Percentiles rank a stretch among this genome's conserved stretches.
Evolutionary conservation across 2,797 vertebrate genomes (phyloP).

Genomic region (Schizopygopsis pylzovi): DNA sequence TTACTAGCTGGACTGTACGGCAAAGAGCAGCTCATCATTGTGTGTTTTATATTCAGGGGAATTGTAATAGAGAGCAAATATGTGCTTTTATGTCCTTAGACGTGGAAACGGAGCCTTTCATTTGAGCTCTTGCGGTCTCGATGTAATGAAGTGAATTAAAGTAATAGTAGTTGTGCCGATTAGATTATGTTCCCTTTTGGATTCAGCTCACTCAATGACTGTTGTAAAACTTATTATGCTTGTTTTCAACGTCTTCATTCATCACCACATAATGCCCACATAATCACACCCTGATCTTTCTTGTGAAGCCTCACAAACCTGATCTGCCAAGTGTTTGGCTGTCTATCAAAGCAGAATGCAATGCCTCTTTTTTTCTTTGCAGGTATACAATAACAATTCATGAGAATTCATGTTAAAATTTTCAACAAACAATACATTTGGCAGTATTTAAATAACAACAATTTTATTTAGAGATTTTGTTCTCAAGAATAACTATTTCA

Average conservation of each 20-base stretch:
- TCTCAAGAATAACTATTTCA: not conserved
- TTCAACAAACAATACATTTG: not conserved
- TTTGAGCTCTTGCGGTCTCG: not conserved
- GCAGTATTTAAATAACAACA: not conserved
- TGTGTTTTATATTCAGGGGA: conserved; percentile 9
- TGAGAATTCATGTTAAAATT: not conserved
- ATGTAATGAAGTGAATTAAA: conserved; percentile 6
- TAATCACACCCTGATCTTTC: conserved; percentile 24
- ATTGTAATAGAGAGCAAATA: not conserved
- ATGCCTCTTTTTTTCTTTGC: not conserved
- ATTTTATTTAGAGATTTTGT: not conserved
- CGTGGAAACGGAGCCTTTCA: not conserved
- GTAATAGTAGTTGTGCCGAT: conserved; percentile 9
- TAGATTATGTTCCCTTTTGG: conserved; percentile 4
- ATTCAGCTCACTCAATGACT: conserved; percentile 1
- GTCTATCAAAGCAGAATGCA: not conserved
- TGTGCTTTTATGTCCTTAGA: not conserved
- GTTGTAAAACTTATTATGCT: not conserved
- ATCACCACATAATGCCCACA: not conserved
- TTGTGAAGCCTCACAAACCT: conserved; percentile 6
- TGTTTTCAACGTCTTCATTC: conserved; percentile 1
- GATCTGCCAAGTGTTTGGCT: not conserved
- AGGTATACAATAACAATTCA: not conserved
- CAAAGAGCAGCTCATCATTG: not conserved
- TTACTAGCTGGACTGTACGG: not conserved